Evolutionary conservation across 2,888 invertebrate genomes (phyloP), one percentile per base, ranked within the genome.

Genomic region (Dicroscelio sp.): DNA sequence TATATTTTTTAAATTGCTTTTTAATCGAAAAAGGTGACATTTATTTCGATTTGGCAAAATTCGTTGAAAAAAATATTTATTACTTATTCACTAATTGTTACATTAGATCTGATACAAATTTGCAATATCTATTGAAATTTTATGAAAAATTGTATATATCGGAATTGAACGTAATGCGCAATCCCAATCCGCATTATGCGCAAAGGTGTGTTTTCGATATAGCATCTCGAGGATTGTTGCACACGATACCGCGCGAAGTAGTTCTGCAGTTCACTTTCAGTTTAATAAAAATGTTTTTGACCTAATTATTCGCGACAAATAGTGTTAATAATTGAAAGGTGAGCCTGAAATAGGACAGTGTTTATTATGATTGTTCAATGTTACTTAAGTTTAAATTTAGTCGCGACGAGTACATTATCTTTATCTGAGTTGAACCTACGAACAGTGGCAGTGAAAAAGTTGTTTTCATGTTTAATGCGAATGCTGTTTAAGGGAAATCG

Each of bases 131-230:
- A n/a, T n/a, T n/a, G n/a, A n/a, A n/a, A n/a, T n/a, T n/a, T n/a
- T n/a, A n/a, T n/a, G n/a, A n/a, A n/a, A n/a, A n/a, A n/a, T n/a
- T n/a, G n/a, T n/a, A n/a, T n/a, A n/a, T n/a, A n/a, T n/a, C 33
- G 23, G 55, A 67, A 78, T 60, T 83, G 33, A 78, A 55, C 78
- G 63, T 69, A 84, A 79, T 88, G 88, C 88, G 88, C 84, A 88
- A 88, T 88, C 79, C 79, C 73, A 10, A 73, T 84, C 88, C 73
- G 88, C 88, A 89, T 89, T 89, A 85, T 85, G 88, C 85, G 80
- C 88, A 89, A 60, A 85, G 85, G 88, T 89, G 85, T 84, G 88
- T 80, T 85, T 78, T 80, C 71, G 55, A 55, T 73, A 55, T 30
- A 27, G 48, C 30, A 38, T 38, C 27, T 80, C n/a, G 48, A 48